Base-by-base conservation (phyloP, 2,113 vertebrate species). In the Tetraodon nigroviridis region DNA sequence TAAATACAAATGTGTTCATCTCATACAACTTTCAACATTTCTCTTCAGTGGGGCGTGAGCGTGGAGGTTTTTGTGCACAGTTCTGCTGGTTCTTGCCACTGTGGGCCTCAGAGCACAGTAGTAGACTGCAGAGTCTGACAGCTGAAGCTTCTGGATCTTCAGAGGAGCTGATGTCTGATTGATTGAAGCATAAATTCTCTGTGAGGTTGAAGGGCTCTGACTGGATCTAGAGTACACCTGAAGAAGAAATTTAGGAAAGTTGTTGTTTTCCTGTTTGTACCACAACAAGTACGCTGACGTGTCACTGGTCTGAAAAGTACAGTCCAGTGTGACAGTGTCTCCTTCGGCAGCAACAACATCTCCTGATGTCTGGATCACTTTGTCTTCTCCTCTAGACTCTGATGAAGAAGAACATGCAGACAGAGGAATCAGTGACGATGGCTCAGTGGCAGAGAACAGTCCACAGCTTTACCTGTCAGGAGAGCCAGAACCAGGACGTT, bases 141-240 rank as follows among this genome's bases (percentile, higher is more conserved):
- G 44, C 22, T 74, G 50, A 61, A 47, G 51, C 12, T 51, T 58
- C 66, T 69, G 65, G 60, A 69, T 74, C 55, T 50, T 29, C 60
- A 74, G 55, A 58, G 55, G 55, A 68, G 44, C 49, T 20, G 55
- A 59, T 5, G 12, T 29, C 0, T 48, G 22, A 52, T 57, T 18
- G 22, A 70, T 21, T 13, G 19, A 52, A 7, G 59, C 51, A 32
- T 18, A 51, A 63, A 63, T 45, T 44, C 42, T 44, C 13, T 13
- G 0, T 17, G 16, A 4, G 6, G 42, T 12, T 3, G 42, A 5
- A 16, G 13, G 5, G 24, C 5, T 24, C 22, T 24, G 22, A 5
- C 5, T 24, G 22, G 22, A 2, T 24, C 22, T 5, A 24, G 22
- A 24, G 22, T 24, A 24, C 15, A 16, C 1, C 41, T 44, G 3